These are phyloP conservation scores for Pyrgilauda ruficollis DNA, from an alignment of 2,113 vertebrate genomes.

Conservation along the genomic window DNA sequence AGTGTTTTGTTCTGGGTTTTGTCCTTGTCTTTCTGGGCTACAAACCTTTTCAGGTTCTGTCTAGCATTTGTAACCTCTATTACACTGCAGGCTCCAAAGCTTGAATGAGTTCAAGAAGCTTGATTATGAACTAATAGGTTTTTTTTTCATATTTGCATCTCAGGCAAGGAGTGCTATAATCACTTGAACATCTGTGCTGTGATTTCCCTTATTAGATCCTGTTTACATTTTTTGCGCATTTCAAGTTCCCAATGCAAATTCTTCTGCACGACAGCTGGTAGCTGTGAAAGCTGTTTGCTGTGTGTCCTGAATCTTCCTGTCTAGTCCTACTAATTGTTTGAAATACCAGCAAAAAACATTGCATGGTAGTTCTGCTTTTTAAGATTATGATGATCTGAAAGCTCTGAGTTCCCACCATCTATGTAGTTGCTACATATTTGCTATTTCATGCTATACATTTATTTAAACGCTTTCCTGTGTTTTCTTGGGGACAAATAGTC, in stretches of 20 bases:
- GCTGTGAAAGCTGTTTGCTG: not conserved
- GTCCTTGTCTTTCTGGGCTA: not conserved
- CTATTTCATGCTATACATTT: not conserved
- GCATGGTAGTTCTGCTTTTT: not conserved
- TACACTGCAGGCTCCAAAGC: not conserved
- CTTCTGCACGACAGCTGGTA: not conserved
- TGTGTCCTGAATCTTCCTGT: not conserved
- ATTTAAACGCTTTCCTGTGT: not conserved
- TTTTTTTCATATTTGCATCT: not conserved
- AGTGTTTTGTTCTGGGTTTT: not conserved
- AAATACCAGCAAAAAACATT: not conserved
- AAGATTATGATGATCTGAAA: not conserved
- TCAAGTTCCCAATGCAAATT: not conserved
- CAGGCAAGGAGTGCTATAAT: not conserved
- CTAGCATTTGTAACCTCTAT: not conserved
- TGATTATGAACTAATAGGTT: not conserved
- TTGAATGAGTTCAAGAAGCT: not conserved
- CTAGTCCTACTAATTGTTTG: not conserved
- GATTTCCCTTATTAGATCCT: not conserved
- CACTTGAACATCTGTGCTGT: not conserved
- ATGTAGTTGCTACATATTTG: not conserved
- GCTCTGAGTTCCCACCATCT: not conserved
- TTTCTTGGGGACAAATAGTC: not conserved
- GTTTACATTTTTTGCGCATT: not conserved
- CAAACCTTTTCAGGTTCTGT: not conserved